These are phyloP conservation scores for Sesamia nonagrioides DNA, from an alignment of 1,140 invertebrate species.

Conservation along the genomic window DNA sequence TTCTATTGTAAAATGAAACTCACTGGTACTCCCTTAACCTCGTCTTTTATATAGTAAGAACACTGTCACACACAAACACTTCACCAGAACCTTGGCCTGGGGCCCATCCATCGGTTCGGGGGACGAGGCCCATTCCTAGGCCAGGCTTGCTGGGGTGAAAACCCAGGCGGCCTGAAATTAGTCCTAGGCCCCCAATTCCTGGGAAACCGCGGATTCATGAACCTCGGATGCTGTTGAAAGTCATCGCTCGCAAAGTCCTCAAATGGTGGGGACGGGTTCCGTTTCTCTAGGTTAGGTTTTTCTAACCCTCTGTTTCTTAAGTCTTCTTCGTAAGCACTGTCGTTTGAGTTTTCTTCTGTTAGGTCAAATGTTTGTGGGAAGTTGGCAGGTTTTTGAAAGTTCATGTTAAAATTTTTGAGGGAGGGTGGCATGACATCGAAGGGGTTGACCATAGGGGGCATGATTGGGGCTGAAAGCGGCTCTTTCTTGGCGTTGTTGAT, in stretches of 20 bases:
- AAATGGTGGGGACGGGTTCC: slow-evolving; percentile 60
- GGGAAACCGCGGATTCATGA: slow-evolving; percentile 73
- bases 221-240: slow-evolving; percentile 60
- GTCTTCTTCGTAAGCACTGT: slow-evolving; percentile 64
- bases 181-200: slow-evolving; percentile 77
- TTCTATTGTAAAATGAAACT: slow-evolving; percentile 44
- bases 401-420: slow-evolving; percentile 68
- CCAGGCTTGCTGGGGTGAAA: slow-evolving; percentile 65
- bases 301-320: slow-evolving; percentile 62
- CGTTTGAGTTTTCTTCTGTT: slow-evolving; percentile 56
- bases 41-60: slow-evolving; percentile 40
- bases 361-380: slow-evolving; percentile 52
- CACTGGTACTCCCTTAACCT: slow-evolving; percentile 40
- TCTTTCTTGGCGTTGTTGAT: slow-evolving; percentile 61
- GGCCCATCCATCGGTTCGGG: slow-evolving; percentile 71
- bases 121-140: slow-evolving; percentile 70
- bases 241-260: slow-evolving; percentile 64
- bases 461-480: slow-evolving; percentile 58
- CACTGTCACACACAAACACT: slow-evolving; percentile 50
- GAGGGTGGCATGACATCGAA: slow-evolving; percentile 77
- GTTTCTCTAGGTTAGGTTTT: slow-evolving; percentile 29
- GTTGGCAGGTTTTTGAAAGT: slow-evolving; percentile 45
- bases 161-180: slow-evolving; percentile 64
- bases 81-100: slow-evolving; percentile 79
- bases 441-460: slow-evolving; percentile 68